Evolutionary conservation across 92 coral and sea anemone genomes (phyloP).

Genomic region (Porites cylindrica): DNA sequence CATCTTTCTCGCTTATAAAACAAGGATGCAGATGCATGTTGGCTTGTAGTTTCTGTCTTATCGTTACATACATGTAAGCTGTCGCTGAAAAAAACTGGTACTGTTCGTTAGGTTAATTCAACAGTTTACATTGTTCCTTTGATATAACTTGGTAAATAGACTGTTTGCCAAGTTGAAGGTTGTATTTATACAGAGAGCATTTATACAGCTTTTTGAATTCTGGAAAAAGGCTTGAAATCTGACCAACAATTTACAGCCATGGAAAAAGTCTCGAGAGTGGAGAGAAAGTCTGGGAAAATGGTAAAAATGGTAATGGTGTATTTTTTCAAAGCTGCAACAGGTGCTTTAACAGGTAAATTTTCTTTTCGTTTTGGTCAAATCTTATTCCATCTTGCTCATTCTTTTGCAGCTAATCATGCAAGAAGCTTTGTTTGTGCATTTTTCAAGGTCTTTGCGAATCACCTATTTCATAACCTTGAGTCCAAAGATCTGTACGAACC

Average conservation of each 20-base stretch:
- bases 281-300: constrained; percentile 8
- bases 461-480: constrained; percentile 41
- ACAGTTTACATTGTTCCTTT: constrained; percentile 49
- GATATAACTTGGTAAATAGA: constrained; percentile 40
- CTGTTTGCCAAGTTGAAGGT: constrained; percentile 44
- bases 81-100: constrained; percentile 43
- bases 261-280: too few relatives aligned
- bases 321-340: background rate
- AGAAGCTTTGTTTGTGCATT: constrained; percentile 50
- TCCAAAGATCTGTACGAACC: constrained; percentile 49
- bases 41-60: constrained; percentile 49
- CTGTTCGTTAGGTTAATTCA: constrained; percentile 40
- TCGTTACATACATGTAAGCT: constrained; percentile 43
- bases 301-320: background rate
- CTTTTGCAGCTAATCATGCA: constrained; percentile 53
- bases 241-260: too few relatives aligned
- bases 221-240: constrained; percentile 27
- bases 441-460: constrained; percentile 48
- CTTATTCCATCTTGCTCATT: constrained; percentile 46
- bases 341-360: too few relatives aligned
- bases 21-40: constrained; percentile 36
- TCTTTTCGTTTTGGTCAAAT: background rate
- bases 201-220: constrained; percentile 33
- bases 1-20: constrained; percentile 40
- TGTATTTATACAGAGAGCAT: constrained; percentile 38